Evolutionary conservation across 2,888 invertebrate species (phyloP).

Genomic region (Hanleya hanleyi): DNA sequence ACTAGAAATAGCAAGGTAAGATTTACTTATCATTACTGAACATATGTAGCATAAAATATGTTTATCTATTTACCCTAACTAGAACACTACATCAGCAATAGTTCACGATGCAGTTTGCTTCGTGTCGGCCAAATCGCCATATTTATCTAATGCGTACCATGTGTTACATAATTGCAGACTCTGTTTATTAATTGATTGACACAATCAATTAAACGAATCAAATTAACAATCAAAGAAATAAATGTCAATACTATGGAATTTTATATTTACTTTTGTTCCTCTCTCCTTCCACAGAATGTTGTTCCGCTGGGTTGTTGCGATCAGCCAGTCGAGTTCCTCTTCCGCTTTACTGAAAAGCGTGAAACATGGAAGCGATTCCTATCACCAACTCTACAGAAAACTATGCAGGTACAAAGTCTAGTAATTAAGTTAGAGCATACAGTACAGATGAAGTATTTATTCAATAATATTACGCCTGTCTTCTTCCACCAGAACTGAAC

Average conservation of each 20-base stretch:
- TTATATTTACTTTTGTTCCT: neutral
- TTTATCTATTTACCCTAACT: too few relatives aligned
- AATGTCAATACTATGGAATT: neutral
- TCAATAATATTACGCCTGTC: too few relatives aligned
- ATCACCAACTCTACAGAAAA: neutral
- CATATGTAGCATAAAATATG: too few relatives aligned
- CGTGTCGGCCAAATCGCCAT: too few relatives aligned
- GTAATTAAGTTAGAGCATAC: neutral
- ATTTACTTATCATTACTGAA: too few relatives aligned
- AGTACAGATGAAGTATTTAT: too few relatives aligned
- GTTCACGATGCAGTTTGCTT: neutral
- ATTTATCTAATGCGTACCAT: too few relatives aligned
- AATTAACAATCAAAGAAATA: too few relatives aligned
- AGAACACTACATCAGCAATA: neutral
- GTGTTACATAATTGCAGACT: neutral
- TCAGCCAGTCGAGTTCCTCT: neutral
- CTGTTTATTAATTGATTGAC: neutral
- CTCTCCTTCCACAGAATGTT: neutral
- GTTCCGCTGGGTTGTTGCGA: neutral
- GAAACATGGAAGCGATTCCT: neutral
- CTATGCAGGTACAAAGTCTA: neutral
- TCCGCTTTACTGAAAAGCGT: neutral
- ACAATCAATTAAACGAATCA: neutral
- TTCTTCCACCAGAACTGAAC: too few relatives aligned
- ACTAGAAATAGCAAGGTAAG: slow-evolving; percentile 93